Conservation (phyloP, 2,113 vertebrate genomes). For the Otocyon megalotis region DNA sequence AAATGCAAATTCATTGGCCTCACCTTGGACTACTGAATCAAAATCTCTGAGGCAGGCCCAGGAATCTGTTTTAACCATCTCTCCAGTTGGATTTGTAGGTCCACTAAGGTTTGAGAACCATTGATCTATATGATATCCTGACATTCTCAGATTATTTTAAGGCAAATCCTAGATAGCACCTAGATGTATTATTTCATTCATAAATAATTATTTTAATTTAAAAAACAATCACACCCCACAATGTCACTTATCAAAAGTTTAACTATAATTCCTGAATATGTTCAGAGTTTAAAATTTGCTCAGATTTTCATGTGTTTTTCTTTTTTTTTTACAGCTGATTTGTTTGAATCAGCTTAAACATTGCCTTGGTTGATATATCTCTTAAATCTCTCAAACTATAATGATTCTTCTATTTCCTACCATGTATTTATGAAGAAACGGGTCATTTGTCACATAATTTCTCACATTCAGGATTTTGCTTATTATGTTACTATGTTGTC, state of each 20-base stretch:
- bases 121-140: neutral
- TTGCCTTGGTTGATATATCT: neutral
- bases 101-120: neutral
- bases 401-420: neutral
- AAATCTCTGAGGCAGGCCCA: neutral
- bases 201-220: neutral
- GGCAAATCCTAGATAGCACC: neutral
- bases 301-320: neutral
- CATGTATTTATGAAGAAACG: slow-evolving; percentile 35
- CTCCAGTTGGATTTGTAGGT: neutral
- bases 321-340: slow-evolving; percentile 15
- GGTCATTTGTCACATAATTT: neutral
- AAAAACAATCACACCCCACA: neutral
- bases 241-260: slow-evolving; percentile 2
- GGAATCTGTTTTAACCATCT: slow-evolving; percentile 32
- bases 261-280: slow-evolving; percentile 47
- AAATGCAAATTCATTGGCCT: neutral
- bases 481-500: neutral
- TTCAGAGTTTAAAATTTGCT: neutral
- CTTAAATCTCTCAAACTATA: neutral
- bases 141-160: slow-evolving; percentile 45
- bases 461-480: neutral
- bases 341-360: slow-evolving; percentile 4
- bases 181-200: slow-evolving; percentile 18
- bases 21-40: neutral